These are phyloP conservation scores for Sarcophaga carnaria DNA, from an alignment of 2,888 invertebrate genomes.

Conservation along the genomic window DNA sequence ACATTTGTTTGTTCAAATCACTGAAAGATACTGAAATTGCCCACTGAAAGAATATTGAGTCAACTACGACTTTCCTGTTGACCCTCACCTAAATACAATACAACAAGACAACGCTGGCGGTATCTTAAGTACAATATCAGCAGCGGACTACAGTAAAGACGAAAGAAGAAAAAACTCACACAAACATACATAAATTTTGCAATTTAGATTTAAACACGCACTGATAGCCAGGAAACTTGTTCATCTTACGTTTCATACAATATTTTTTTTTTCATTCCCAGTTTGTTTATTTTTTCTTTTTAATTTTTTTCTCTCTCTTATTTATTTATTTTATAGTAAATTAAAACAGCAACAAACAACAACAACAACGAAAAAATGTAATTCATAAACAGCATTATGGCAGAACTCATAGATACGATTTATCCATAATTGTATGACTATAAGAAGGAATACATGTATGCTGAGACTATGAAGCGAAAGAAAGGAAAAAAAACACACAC, in stretches of 20 bases:
- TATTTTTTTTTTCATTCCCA: too few relatives aligned
- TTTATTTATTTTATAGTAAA: conserved; percentile 33
- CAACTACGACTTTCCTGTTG: conserved; percentile 66
- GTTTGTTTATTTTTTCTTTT: conserved; percentile 1
- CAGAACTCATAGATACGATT: conserved; percentile 3
- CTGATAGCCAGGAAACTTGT: conserved; percentile 57
- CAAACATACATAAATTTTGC: neutral
- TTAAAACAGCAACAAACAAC: conserved; percentile 20
- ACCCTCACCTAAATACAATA: conserved; percentile 69
- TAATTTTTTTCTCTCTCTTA: neutral
- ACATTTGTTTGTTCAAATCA: neutral
- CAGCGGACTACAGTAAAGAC: neutral
- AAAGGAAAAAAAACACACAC: conserved; percentile 8
- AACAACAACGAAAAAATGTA: conserved; percentile 28
- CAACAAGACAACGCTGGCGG: neutral
- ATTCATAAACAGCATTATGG: conserved; percentile 49
- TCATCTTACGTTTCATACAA: neutral
- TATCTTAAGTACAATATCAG: conserved; percentile 28
- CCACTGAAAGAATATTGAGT: neutral
- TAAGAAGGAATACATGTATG: neutral
- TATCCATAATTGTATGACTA: neutral
- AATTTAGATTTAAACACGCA: conserved; percentile 52
- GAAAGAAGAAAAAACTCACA: neutral
- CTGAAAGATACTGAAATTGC: neutral
- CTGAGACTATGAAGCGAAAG: neutral